Conservation (phyloP, 2,888 invertebrate species). For the Acanthacorydalis orientalis region DNA sequence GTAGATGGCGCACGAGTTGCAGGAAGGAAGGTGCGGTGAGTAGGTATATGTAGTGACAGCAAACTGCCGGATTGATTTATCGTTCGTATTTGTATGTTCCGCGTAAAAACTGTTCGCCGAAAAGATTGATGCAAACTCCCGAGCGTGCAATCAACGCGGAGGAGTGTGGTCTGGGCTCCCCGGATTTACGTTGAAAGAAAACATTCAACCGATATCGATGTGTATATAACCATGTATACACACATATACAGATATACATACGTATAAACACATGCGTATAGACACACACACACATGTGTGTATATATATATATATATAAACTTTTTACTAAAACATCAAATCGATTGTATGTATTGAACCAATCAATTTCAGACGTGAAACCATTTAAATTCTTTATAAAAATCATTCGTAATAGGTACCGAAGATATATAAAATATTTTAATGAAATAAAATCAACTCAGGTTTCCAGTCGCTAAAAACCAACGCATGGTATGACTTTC, state of each 20-base stretch:
- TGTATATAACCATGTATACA: too few relatives aligned
- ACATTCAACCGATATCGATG: too few relatives aligned
- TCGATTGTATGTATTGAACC: neutral
- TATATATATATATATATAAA: neutral
- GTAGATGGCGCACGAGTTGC: too few relatives aligned
- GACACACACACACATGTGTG: neutral
- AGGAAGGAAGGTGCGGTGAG: too few relatives aligned
- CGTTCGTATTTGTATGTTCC: slow-evolving; percentile 12
- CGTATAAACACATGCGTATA: too few relatives aligned
- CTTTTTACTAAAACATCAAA: neutral
- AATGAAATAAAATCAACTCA: too few relatives aligned
- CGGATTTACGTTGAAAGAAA: too few relatives aligned
- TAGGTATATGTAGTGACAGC: slow-evolving; percentile 7
- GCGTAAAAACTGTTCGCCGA: slow-evolving; percentile 8
- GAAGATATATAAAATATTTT: too few relatives aligned
- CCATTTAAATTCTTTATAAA: neutral
- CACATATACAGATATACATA: too few relatives aligned
- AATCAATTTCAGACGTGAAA: neutral
- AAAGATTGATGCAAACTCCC: slow-evolving; percentile 10
- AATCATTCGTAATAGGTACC: neutral
- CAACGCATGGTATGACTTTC: too few relatives aligned
- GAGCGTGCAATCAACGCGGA: neutral
- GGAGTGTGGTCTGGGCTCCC: neutral
- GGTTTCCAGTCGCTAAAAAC: too few relatives aligned
- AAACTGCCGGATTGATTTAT: slow-evolving; percentile 11